Conservation (phyloP, 2,888 invertebrate genomes). For the Xanthia togata region DNA sequence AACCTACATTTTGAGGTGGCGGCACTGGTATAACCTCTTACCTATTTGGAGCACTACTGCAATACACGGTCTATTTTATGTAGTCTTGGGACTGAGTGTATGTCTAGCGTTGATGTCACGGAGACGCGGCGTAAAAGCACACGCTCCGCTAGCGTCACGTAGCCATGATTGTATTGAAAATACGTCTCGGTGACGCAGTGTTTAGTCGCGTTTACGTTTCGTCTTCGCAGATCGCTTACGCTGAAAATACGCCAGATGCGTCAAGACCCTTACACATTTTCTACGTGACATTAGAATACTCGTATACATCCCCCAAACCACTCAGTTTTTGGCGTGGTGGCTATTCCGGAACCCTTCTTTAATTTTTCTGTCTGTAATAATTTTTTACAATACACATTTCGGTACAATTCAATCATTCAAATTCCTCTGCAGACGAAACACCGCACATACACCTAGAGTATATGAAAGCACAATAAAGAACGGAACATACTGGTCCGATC, state of each 20-base stretch:
- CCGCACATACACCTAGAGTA: constrained; percentile 24
- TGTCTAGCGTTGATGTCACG: not conserved
- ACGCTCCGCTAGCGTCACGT: not conserved
- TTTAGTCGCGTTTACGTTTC: not conserved
- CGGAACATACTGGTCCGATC: constrained; percentile 32
- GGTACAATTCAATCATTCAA: constrained; percentile 14
- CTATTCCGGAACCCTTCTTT: not conserved
- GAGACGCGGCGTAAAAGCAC: not conserved
- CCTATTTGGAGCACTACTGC: constrained; percentile 1
- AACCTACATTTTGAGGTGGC: constrained; percentile 32
- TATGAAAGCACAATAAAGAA: constrained; percentile 46
- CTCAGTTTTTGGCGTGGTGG: not conserved
- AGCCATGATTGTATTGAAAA: not conserved
- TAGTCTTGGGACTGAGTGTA: not conserved
- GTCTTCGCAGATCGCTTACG: not conserved
- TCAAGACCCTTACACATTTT: not conserved
- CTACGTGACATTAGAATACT: not conserved
- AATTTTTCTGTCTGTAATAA: not conserved
- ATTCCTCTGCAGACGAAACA: not conserved
- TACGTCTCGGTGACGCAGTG: not conserved
- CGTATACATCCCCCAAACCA: no score
- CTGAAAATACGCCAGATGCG: not conserved
- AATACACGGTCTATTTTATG: not conserved
- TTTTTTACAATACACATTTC: not conserved
- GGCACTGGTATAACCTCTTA: not conserved